Base-by-base conservation (phyloP, 2,797 vertebrate species). In the Nasua narica region DNA sequence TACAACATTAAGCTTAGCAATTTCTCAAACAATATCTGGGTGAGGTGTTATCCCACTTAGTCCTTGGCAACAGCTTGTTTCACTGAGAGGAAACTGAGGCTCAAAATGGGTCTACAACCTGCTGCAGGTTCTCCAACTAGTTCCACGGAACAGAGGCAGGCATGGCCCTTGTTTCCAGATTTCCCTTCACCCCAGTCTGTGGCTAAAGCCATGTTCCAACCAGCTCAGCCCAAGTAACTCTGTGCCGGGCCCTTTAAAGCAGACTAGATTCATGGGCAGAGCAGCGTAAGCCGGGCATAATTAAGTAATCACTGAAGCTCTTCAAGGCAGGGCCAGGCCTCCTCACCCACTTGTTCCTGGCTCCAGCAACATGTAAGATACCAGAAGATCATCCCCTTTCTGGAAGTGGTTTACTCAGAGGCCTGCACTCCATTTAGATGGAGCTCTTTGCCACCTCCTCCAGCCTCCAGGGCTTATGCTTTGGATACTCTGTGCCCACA, bases 301-400 rank as follows among this genome's bases (percentile, higher is more conserved):
- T 87, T 87, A 90, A 96, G 56, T 91, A 54, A 94, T 94, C 78
- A 92, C 25, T n/a, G 27, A 62, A 94, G 74, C 87, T 77, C 21
- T 67, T 96, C 70, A 12, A 19, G 62, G 58, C 52, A 91, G 35
- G 62, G 50, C 37, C 52, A 83, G 65, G 6, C 60, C 78, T 87
- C 86, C 70, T 74, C 48, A 46, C 23, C 84, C 16, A 87, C 37
- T 91, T 91, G 56, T 67, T 93, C 52, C n/a, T 76, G 83, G 16
- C 54, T 93, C 62, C 16, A 48, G 46, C 10, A 58, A 76, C 27
- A 54, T 27, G 32, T 40, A 27, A 87, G 56, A 58, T 46, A 91
- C 65, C 32, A 62, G 15, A 54, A 92, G n/a, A 54, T 88, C 77
- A 93, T 72, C n/a, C 16, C 50, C 29, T 52, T 92, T 69, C 70